Base-by-base conservation (phyloP, 2,113 vertebrate species). In the Turnix velox region DNA sequence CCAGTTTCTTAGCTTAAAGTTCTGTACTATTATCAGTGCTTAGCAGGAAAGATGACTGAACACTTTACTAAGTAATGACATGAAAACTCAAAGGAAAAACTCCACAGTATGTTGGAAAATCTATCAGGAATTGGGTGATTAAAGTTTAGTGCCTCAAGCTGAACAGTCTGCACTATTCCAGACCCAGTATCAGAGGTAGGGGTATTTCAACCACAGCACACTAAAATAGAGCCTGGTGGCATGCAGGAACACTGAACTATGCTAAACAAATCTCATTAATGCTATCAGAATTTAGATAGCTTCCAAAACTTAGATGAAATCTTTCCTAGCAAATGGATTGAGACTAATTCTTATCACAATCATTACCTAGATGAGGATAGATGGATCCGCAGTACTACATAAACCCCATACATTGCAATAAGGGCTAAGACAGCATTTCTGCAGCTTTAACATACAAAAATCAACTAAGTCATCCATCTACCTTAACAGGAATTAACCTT, bases 41-140 rank as follows among this genome's bases (percentile, higher is more conserved):
- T 82, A 93, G 31, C 54, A 82, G 88, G 58, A 95, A 80, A 92
- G 24, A 74, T 65, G 83, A 82, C n/a, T 33, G 83, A 94, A 89
- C 46, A 42, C 13, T 72, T 85, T 35, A 49, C 48, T 52, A 74
- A 80, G 63, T 76, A 95, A 93, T 84, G 94, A 84, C 63, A 73
- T 28, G 52, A 66, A 67, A 67, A 59, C 31, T 63, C 24, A 37
- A n/a, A 89, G 20, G 20, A 57, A 67, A 59, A 51, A 6, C 45
- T 84, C 87, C 39, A 10, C 37, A 87, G 14, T 9, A 19, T 25
- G 48, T 10, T 40, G 24, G 40, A 82, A 67, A 27, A 31, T 87
- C 84, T 65, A 82, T 65, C 52, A 79, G 48, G 30, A 25, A 35
- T 14, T 31, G 52, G 17, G 33, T 67, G 30, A 62, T 66, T 55